Percentiles rank a stretch among this genome's conserved stretches.
Evolutionary conservation across 2,797 vertebrate species (phyloP).

Genomic region (Tapirus indicus): DNA sequence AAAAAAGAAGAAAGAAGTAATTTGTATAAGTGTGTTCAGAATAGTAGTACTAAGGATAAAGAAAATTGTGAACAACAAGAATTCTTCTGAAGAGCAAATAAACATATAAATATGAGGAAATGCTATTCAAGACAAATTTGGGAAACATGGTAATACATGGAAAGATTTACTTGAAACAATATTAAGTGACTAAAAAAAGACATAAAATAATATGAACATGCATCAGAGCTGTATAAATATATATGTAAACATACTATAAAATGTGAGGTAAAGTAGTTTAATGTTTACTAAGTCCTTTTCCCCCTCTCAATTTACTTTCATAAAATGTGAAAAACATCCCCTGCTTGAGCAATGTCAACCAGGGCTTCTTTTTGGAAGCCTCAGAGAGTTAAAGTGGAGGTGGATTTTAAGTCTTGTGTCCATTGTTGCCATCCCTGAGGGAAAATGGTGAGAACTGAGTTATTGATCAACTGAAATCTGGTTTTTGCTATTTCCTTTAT

Average conservation of each 20-base stretch:
- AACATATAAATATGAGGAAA: neutral
- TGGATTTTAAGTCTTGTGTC: neutral
- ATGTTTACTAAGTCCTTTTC: neutral
- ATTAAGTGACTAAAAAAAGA: constrained; percentile 15
- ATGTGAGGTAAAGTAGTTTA: constrained; percentile 30
- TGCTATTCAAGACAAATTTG: neutral
- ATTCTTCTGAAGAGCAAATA: constrained; percentile 34
- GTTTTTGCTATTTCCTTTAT: neutral
- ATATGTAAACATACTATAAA: constrained; percentile 6
- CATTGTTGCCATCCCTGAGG: neutral
- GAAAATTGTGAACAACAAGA: constrained; percentile 34
- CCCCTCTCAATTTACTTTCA: neutral
- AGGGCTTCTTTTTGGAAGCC: neutral
- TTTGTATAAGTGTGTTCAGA: neutral
- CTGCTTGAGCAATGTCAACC: neutral
- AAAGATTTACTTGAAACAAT: constrained; percentile 6
- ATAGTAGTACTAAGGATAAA: neutral
- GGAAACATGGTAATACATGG: neutral
- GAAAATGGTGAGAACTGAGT: neutral
- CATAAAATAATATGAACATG: neutral
- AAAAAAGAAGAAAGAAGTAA: neutral
- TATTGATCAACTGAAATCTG: neutral
- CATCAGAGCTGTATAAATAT: constrained; percentile 28
- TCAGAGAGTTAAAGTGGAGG: neutral
- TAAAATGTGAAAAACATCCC: constrained; percentile 10